phyloP scores from a whole-genome alignment of 1,140 invertebrate species.

The Agrypnia vestita region DNA sequence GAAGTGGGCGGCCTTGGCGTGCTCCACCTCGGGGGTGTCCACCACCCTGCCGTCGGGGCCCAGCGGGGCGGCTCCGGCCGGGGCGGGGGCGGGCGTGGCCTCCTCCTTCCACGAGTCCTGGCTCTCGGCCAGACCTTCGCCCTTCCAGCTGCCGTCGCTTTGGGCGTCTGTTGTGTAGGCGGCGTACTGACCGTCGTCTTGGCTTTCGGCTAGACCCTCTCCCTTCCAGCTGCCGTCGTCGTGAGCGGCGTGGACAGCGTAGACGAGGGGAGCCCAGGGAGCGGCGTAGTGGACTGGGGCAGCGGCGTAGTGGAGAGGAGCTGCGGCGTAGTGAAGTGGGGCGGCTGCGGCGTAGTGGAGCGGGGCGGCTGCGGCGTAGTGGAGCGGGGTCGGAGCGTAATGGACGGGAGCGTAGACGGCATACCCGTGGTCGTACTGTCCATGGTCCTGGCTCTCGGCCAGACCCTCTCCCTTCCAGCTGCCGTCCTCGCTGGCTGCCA shows the following conservation, averaged over 20 bases:
- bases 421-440: constrained; percentile 24
- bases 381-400: constrained; percentile 6
- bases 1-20: constrained; percentile 70
- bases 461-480: constrained; percentile 49
- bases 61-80: constrained; percentile 57
- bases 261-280: constrained; percentile 13
- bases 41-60: constrained; percentile 63
- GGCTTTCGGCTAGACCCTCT: constrained; percentile 48
- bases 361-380: constrained; percentile 64
- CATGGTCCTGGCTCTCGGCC: constrained; percentile 49
- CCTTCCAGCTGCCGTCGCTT: constrained; percentile 46
- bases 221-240: constrained; percentile 4
- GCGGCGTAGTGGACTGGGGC: neutral
- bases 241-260: neutral
- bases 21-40: constrained; percentile 69
- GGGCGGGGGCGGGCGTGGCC: neutral
- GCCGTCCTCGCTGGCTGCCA: constrained; percentile 47
- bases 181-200: constrained; percentile 34
- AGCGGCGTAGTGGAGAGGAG: constrained; percentile 64
- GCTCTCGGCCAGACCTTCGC: constrained; percentile 48
- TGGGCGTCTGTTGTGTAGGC: constrained; percentile 31
- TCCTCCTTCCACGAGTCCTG: constrained; percentile 25
- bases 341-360: constrained; percentile 59
- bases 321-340: constrained; percentile 61
- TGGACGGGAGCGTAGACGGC: constrained; percentile 7